Evolutionary conservation across 2,797 vertebrate genomes (phyloP), one percentile per base, ranked within the genome.

Genomic region (Neosilurus hyrtlii): DNA sequence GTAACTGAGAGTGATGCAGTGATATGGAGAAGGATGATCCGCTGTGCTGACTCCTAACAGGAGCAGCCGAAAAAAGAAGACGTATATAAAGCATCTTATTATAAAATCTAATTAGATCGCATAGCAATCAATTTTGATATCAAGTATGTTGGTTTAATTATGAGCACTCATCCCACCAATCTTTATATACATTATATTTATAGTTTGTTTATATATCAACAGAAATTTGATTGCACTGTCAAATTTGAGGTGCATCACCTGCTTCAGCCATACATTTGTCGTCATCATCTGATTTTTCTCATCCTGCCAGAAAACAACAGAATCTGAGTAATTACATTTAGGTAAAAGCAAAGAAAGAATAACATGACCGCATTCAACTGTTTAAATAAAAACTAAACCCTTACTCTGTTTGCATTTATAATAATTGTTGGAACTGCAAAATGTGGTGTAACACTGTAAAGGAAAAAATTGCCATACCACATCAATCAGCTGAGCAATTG

Each of bases 191-290:
- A 35, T 78, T 24, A 14, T 1, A 65, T 54, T 54, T 24, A 8
- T 7, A 52, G 24, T 61, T 61, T 75, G 30, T 20, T 9, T 52
- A 26, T 22, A 12, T 8, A 11, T 6, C 11, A 35, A n/a, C 12
- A 52, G 49, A n/a, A 62, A 65, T 4, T 4, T 43, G 43, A 43
- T 26, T 56, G 8, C 59, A 52, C n/a, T 78, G 26, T 68, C 12
- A 14, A 65, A 83, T 20, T 57, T 70, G 7, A 76, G 54, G 14
- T n/a, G 0, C 37, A 66, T 85, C 70, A 97, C 96, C 95, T 97
- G 96, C 86, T 97, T 97, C 63, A 98, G 91, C 96, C 96, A 98
- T 35, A 98, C 96, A 0, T 98, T 97, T 4, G 95, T 98, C 10
- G 96, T 98, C 96, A 97, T 94, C 93, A 96, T 94, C 86, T 96